A percentile compares a stretch with the other conserved stretches of the same genome.
These are phyloP conservation scores for Pollachius pollachius DNA, from an alignment of 2,113 vertebrate species.

Conservation along the genomic window DNA sequence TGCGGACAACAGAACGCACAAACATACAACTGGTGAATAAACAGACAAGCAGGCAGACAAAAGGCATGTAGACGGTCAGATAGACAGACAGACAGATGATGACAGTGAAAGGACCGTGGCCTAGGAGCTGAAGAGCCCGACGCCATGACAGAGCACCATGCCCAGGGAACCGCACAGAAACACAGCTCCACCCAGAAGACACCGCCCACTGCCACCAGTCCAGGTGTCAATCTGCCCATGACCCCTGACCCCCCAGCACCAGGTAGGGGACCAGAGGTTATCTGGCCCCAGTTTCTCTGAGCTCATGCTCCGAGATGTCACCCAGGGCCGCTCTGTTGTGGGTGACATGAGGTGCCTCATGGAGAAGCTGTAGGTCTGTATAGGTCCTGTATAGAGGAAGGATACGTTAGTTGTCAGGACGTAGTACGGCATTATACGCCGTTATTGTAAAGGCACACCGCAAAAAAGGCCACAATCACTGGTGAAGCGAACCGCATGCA, in stretches of 20 bases:
- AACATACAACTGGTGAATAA: not conserved
- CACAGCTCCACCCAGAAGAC: conserved; percentile 2
- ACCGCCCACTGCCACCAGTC: conserved; percentile 57
- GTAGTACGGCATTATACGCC: too few relatives aligned
- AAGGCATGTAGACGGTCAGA: conserved; percentile 1
- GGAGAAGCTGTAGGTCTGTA: too few relatives aligned
- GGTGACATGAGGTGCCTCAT: too few relatives aligned
- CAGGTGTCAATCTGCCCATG: conserved; percentile 56
- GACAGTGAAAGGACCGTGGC: conserved; percentile 33
- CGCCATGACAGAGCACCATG: not conserved
- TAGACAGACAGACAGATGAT: conserved; percentile 10
- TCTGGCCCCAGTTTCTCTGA: conserved; percentile 39
- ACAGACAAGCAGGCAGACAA: not conserved
- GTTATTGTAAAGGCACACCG: too few relatives aligned
- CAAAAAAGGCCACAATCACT: too few relatives aligned
- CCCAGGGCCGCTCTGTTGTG: too few relatives aligned
- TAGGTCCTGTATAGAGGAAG: too few relatives aligned
- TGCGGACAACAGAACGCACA: too few relatives aligned
- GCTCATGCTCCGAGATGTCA: conserved; percentile 24
- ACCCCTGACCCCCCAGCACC: conserved; percentile 59
- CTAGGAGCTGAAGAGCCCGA: not conserved
- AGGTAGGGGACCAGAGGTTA: conserved; percentile 54
- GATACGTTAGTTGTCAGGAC: too few relatives aligned
- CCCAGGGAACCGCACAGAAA: not conserved
- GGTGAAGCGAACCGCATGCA: too few relatives aligned